These are phyloP conservation scores for Drosophila antonietae DNA, from an alignment of 2,888 invertebrate species.

Conservation along the genomic window DNA sequence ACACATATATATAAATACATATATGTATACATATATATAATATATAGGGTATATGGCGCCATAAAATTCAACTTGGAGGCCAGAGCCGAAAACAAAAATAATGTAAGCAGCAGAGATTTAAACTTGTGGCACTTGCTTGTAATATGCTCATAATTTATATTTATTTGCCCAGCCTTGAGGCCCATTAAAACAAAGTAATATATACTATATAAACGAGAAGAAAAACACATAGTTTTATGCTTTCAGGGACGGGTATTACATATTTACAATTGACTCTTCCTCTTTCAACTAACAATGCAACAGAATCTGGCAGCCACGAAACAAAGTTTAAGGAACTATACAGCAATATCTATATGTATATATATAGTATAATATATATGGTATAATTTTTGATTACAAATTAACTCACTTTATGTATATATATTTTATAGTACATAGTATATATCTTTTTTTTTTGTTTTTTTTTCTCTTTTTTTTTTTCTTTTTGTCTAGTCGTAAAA, in stretches of 20 bases:
- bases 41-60: constrained; percentile 36
- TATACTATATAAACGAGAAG: not conserved
- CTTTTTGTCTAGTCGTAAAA: constrained; percentile 49
- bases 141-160: constrained; percentile 68
- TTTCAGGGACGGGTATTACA: constrained; percentile 62
- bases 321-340: constrained; percentile 17
- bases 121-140: constrained; percentile 71
- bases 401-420: constrained; percentile 24
- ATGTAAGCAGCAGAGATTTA: constrained; percentile 37
- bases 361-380: constrained; percentile 20
- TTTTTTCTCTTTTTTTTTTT: constrained; percentile 3
- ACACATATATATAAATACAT: constrained; percentile 19
- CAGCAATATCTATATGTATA: constrained; percentile 5
- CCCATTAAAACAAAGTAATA: constrained; percentile 60
- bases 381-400: constrained; percentile 18
- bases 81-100: constrained; percentile 28
- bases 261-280: constrained; percentile 72
- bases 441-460: constrained; percentile 23
- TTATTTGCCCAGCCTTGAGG: constrained; percentile 72
- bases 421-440: constrained; percentile 10
- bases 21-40: constrained; percentile 1
- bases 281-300: constrained; percentile 40
- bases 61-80: constrained; percentile 67
- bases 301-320: constrained; percentile 15
- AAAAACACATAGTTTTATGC: constrained; percentile 61